Evolutionary conservation across 2,113 vertebrate genomes (phyloP), one percentile per base, ranked within the genome.

Genomic region (Chaetodon auriga): DNA sequence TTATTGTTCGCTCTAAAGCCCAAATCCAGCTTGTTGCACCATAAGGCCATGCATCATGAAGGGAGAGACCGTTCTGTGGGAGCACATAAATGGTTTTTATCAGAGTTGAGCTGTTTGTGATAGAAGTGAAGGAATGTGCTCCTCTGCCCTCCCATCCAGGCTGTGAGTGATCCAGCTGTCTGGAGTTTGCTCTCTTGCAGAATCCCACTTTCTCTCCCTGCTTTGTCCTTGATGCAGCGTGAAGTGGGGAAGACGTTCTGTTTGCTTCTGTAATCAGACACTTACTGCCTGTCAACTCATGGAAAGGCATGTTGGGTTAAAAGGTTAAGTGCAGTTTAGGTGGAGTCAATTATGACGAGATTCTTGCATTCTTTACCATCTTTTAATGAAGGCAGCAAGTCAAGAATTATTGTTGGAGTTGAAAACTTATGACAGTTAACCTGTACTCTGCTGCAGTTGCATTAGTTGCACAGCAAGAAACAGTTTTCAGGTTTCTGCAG

Each of bases 81-180:
- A 85, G 54, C 45, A 41, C 62, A 76, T 78, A 75, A 63, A 72
- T 68, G 41, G 10, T 84, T 87, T 84, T 86, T 86, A 88, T 94
- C 88, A 85, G 62, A 83, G 74, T 76, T 55, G 62, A 80, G 77
- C 82, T 92, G 82, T 89, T 90, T 78, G 49, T 87, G 88, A 92
- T 91, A 90, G 90, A 89, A 91, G 55, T 76, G 58, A 83, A 92
- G 81, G 89, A 91, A 93, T 93, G 86, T 90, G 77, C 48, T 84
- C 71, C 45, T 78, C 77, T 46, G 58, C 81, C 66, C 85, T 83
- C 79, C 69, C 86, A 83, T 58, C 71, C 54, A 75, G 43, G 25
- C 78, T 76, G 63, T 18, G 75, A 84, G 74, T 35, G n/a, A 90
- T 90, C 80, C 81, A 87, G 85, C 85, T 87, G 81, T 90, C 80